Conservation (phyloP, 1,140 invertebrate genomes). For the Dermatophagoides farinae region DNA sequence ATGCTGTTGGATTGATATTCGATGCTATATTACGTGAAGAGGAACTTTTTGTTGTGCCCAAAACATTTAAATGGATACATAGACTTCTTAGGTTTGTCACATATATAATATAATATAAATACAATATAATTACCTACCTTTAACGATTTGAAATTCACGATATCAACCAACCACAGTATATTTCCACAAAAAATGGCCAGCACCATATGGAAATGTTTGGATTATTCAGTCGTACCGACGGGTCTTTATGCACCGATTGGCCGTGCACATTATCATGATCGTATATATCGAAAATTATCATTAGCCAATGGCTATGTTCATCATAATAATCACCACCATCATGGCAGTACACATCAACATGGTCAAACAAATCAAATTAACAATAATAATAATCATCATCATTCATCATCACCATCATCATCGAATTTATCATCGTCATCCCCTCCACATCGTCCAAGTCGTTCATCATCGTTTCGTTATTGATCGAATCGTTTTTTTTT, state of each 20-base stretch:
- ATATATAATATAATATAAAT: not conserved
- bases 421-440: not conserved
- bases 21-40: conserved; percentile 38
- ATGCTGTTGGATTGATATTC: conserved; percentile 41
- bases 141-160: not conserved
- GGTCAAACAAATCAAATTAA: too few relatives aligned
- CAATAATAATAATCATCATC: not conserved
- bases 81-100: not conserved
- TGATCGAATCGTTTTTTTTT: too few relatives aligned
- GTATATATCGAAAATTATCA: not conserved
- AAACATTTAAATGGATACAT: conserved; percentile 14
- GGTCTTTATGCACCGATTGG: conserved; percentile 8
- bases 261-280: conserved; percentile 6
- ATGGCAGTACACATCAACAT: not conserved
- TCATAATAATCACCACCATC: too few relatives aligned
- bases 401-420: not conserved
- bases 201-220: conserved; percentile 12
- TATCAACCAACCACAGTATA: conserved; percentile 11
- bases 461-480: too few relatives aligned
- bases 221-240: conserved; percentile 13
- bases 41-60: conserved; percentile 33
- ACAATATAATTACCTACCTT: too few relatives aligned
- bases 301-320: too few relatives aligned
- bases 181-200: conserved; percentile 13
- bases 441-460: too few relatives aligned